A percentile compares a stretch with the other conserved stretches of the same genome.
Evolutionary conservation across 2,888 invertebrate species (phyloP).

Genomic region (Tipula confusa): DNA sequence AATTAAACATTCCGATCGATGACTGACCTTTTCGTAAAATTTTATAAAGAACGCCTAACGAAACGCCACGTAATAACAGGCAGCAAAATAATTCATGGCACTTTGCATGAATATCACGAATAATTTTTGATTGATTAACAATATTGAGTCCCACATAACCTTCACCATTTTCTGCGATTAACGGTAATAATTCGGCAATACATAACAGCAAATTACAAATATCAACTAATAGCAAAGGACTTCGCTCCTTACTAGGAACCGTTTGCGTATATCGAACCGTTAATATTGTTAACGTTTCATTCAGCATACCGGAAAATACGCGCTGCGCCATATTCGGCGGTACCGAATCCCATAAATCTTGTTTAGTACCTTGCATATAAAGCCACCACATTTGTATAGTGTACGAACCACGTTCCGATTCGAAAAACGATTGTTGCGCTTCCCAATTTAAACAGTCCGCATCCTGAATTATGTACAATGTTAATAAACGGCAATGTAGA

Average conservation of each 20-base stretch:
- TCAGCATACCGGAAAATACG: conserved; percentile 78
- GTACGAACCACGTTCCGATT: conserved; percentile 72
- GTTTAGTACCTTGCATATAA: conserved; percentile 75
- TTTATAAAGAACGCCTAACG: conserved; percentile 66
- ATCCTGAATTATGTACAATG: conserved; percentile 77
- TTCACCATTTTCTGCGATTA: conserved; percentile 61
- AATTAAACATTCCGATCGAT: conserved; percentile 54
- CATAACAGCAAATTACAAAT: conserved; percentile 73
- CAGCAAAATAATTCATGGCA: conserved; percentile 74
- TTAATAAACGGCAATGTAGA: conserved; percentile 70
- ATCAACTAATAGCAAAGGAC: conserved; percentile 62
- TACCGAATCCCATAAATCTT: conserved; percentile 82
- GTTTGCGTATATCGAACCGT: conserved; percentile 77
- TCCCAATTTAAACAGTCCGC: conserved; percentile 75
- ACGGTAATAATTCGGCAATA: conserved; percentile 66
- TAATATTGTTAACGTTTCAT: conserved; percentile 76
- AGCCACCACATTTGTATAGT: conserved; percentile 86
- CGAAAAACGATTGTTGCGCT: conserved; percentile 60
- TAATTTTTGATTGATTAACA: conserved; percentile 60
- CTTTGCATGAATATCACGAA: conserved; percentile 78
- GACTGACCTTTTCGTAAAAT: conserved; percentile 56
- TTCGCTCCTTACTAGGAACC: conserved; percentile 57
- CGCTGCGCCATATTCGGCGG: conserved; percentile 83
- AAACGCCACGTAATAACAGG: conserved; percentile 67
- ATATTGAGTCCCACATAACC: conserved; percentile 56